Conservation (phyloP, 2,797 vertebrate species). For the Oryzias dopingdopingensis region DNA sequence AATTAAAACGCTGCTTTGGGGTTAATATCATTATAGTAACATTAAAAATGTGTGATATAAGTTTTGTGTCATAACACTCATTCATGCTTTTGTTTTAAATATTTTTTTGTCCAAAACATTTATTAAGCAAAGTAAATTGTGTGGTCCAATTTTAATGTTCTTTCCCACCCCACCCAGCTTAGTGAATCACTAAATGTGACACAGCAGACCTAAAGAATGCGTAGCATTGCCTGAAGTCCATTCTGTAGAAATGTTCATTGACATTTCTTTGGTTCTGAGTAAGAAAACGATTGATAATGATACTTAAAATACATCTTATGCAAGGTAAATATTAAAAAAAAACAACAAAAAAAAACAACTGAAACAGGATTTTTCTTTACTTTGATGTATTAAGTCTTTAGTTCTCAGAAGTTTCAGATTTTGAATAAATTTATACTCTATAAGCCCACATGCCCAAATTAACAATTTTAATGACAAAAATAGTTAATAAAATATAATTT, state of each 20-base stretch:
- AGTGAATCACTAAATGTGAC: constrained; percentile 63
- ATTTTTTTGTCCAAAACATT: constrained; percentile 27
- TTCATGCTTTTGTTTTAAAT: too few relatives aligned
- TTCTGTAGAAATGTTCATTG: constrained; percentile 32
- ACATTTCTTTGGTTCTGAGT: constrained; percentile 21
- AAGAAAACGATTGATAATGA: constrained; percentile 2
- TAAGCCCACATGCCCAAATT: background rate
- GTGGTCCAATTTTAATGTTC: constrained; percentile 21
- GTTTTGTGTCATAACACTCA: too few relatives aligned
- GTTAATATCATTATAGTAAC: too few relatives aligned
- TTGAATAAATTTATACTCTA: background rate
- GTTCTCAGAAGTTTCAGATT: background rate
- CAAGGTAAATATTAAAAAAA: background rate
- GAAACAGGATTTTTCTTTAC: background rate
- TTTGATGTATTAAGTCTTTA: constrained; percentile 5
- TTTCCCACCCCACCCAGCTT: constrained; percentile 10
- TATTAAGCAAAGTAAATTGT: constrained; percentile 49
- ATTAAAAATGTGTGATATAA: too few relatives aligned
- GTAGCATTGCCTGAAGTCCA: constrained; percentile 26
- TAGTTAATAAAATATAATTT: background rate
- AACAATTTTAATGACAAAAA: background rate
- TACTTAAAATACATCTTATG: too few relatives aligned
- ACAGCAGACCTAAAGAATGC: constrained; percentile 34
- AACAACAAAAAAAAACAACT: background rate
- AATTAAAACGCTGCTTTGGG: too few relatives aligned